Conservation (phyloP, 2,113 vertebrate species). For the Oreochromis spilurus region DNA sequence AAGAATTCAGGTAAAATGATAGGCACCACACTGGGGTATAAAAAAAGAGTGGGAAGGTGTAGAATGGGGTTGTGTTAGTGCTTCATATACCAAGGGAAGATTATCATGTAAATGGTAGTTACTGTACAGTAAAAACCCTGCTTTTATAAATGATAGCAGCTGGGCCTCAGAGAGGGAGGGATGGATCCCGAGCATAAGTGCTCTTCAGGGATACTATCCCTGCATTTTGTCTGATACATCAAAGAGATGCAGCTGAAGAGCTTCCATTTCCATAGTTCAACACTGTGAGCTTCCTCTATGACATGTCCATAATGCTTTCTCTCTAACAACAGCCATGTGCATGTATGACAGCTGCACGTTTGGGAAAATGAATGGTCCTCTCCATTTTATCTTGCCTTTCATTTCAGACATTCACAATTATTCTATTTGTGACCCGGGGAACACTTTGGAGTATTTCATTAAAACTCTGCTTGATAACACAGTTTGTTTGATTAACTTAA, state of each 20-base stretch:
- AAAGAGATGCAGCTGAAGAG: conserved; percentile 41
- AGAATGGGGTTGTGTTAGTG: not conserved
- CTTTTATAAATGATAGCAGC: conserved; percentile 40
- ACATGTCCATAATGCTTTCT: not conserved
- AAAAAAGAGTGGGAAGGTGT: not conserved
- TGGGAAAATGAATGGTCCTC: not conserved
- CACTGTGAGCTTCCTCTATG: conserved; percentile 10
- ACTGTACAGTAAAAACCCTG: conserved; percentile 33
- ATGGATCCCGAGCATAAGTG: conserved; percentile 29
- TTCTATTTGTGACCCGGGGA: not conserved
- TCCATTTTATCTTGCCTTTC: not conserved
- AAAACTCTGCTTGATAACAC: conserved; percentile 27
- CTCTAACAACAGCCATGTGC: not conserved
- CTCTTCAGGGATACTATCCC: conserved; percentile 45
- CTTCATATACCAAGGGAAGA: not conserved
- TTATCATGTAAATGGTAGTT: conserved; percentile 48
- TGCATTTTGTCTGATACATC: conserved; percentile 52
- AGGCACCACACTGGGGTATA: not conserved
- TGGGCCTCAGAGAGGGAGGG: not conserved
- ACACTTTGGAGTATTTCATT: conserved; percentile 36
- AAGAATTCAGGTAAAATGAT: conserved; percentile 8
- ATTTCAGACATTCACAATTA: not conserved
- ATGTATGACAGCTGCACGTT: not conserved
- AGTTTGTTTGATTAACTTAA: conserved; percentile 44
- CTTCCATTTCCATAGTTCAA: conserved; percentile 33